Base-by-base conservation (phyloP, 2,888 invertebrate species). In the Liodrosophila aerea region DNA sequence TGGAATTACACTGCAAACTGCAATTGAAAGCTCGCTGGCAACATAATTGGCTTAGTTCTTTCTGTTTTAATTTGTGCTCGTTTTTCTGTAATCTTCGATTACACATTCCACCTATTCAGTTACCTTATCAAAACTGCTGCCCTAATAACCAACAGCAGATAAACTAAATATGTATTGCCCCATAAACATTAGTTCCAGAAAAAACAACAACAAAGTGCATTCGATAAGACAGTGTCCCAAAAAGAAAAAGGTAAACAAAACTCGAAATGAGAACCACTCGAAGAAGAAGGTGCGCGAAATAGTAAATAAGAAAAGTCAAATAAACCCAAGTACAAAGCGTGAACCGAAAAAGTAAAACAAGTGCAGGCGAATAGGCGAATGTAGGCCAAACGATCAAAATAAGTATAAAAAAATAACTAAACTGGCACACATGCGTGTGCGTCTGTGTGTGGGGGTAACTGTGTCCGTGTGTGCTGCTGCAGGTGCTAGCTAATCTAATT, bases 401-500 rank as follows among this genome's bases (percentile, higher is more conserved):
- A 49, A 44, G 33, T 44, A 33, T 33, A 16, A 12, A 43, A 59
- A 57, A 36, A 40, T 46, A 62, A 41, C 45, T 39, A 72, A 74
- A 72, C 64, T 69, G 57, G 69, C 62, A 76, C 70, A 63, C 36
- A 36, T 15, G 15, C n/a, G 27, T 31, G 29, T 33, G 46, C 18
- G n/a, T 18, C 40, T 33, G 34, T 36, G 56, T 16, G 49, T 41
- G 31, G 36, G 12, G 22, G 12, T 33, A 1, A 4, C 1, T 31
- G 33, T 31, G 49, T 46, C 16, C 27, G 43, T 46, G 49, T 67
- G 45, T 52, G 50, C 56, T 58, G 60, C 56, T 52, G 58, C 76
- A 76, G 76, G 76, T 77, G 76, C 47, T 44, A 64, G 64, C 52
- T 81, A 78, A 81, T 78, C 77, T 81, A 77, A 78, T 78, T 78